Conservation (phyloP, 2,113 vertebrate genomes). For the Isichthys henryi region DNA sequence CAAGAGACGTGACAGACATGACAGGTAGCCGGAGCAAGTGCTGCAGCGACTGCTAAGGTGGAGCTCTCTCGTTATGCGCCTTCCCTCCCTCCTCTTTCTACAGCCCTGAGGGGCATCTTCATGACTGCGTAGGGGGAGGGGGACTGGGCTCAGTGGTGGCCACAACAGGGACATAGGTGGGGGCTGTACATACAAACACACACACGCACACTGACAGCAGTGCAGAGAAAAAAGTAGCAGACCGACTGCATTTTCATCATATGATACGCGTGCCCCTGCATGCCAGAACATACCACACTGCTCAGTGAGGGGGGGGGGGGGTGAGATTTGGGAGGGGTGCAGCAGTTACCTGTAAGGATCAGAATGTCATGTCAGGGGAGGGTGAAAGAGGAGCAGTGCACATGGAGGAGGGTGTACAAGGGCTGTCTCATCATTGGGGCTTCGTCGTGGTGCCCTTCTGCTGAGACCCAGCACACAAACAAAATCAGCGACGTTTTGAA, state of each 20-base stretch:
- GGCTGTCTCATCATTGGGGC: background rate
- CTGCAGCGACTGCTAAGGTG: background rate
- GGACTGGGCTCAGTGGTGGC: background rate
- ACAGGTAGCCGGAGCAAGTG: background rate
- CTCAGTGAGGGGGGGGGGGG: background rate
- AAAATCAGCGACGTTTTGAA: too few relatives aligned
- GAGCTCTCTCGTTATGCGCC: conserved; percentile 27
- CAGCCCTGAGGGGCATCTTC: conserved; percentile 25
- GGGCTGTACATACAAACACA: background rate
- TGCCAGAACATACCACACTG: background rate
- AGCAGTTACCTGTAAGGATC: too few relatives aligned
- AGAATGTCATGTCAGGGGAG: background rate
- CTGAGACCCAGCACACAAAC: background rate
- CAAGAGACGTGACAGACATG: background rate
- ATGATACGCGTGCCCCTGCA: background rate
- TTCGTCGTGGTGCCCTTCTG: background rate
- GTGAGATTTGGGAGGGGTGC: too few relatives aligned
- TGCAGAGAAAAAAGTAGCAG: background rate
- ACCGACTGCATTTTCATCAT: background rate
- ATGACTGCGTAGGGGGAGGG: conserved; percentile 19
- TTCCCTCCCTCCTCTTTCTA: conserved; percentile 8
- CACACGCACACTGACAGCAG: background rate
- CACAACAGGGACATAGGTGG: too few relatives aligned
- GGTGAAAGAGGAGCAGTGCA: background rate
- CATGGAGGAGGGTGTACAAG: background rate